Percentiles rank a stretch among this genome's conserved stretches.
phyloP scores from a whole-genome alignment of 2,797 vertebrate species.

The Rhabdomys pumilio region DNA sequence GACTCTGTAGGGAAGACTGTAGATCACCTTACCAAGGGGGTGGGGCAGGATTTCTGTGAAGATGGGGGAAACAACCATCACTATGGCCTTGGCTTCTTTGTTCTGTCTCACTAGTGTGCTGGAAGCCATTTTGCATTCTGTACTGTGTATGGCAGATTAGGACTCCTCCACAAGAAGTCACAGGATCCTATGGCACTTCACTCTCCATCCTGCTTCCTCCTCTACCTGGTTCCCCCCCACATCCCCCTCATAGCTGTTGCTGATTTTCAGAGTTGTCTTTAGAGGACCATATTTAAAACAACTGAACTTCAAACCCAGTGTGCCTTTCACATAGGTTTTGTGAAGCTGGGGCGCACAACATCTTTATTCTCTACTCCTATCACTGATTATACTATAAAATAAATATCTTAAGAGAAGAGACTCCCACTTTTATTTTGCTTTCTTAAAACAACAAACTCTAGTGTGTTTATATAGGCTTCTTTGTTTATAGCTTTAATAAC shows the following conservation, averaged over 20 bases:
- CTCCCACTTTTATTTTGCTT: not conserved
- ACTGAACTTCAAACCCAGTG: not conserved
- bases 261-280: not conserved
- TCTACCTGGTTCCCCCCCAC: not conserved
- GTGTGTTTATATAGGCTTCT: not conserved
- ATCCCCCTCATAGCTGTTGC: not conserved
- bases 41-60: not conserved
- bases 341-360: not conserved
- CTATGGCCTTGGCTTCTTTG: not conserved
- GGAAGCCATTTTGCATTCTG: not conserved
- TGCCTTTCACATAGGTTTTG: not conserved
- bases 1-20: not conserved
- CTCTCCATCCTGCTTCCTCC: not conserved
- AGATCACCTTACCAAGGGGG: not conserved
- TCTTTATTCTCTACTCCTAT: not conserved
- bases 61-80: not conserved
- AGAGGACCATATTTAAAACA: not conserved
- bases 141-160: not conserved
- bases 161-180: not conserved
- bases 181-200: not conserved
- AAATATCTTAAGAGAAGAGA: not conserved
- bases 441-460: constrained; percentile 45
- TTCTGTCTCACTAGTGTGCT: not conserved
- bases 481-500: constrained; percentile 46
- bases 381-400: not conserved